These are phyloP conservation scores for Kradibia gibbosae DNA, from an alignment of 1,140 invertebrate genomes.

Conservation along the genomic window DNA sequence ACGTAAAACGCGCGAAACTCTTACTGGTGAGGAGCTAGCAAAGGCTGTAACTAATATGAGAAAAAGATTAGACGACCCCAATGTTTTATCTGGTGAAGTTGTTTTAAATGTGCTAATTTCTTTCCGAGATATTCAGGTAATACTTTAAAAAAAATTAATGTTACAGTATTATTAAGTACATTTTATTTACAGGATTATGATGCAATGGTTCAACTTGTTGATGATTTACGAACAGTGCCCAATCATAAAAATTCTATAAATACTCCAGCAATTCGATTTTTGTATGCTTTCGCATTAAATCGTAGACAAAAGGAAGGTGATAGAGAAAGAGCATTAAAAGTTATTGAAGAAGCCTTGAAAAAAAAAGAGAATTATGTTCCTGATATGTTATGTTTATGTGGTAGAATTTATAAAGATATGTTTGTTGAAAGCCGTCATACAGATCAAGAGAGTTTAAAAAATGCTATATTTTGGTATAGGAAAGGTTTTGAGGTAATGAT, in stretches of 20 bases:
- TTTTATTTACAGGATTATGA: slow-evolving; percentile 86
- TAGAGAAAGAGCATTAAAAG: slow-evolving; percentile 91
- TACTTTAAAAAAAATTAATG: not conserved
- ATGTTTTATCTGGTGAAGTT: slow-evolving; percentile 95
- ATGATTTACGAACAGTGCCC: slow-evolving; percentile 94
- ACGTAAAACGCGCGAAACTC: slow-evolving; percentile 91
- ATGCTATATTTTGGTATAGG: slow-evolving; percentile 98
- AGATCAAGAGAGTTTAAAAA: slow-evolving; percentile 89
- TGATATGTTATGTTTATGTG: slow-evolving; percentile 98
- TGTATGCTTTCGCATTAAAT: slow-evolving; percentile 98
- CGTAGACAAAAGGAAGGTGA: slow-evolving; percentile 95
- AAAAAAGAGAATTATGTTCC: slow-evolving; percentile 95
- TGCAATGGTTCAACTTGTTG: slow-evolving; percentile 97
- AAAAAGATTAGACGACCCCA: slow-evolving; percentile 95
- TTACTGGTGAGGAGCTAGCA: slow-evolving; percentile 88
- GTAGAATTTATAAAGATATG: slow-evolving; percentile 98
- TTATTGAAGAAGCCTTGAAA: slow-evolving; percentile 91
- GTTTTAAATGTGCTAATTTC: slow-evolving; percentile 94
- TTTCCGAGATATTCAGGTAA: slow-evolving; percentile 90
- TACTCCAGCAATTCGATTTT: slow-evolving; percentile 90
- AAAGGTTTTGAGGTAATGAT: slow-evolving; percentile 88
- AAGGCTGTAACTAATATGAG: slow-evolving; percentile 92
- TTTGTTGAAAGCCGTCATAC: slow-evolving; percentile 96
- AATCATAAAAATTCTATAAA: slow-evolving; percentile 92
- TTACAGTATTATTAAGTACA: slow-evolving; percentile 13